phyloP scores from a whole-genome alignment of 2,113 vertebrate genomes.

The Carassius carassius region DNA sequence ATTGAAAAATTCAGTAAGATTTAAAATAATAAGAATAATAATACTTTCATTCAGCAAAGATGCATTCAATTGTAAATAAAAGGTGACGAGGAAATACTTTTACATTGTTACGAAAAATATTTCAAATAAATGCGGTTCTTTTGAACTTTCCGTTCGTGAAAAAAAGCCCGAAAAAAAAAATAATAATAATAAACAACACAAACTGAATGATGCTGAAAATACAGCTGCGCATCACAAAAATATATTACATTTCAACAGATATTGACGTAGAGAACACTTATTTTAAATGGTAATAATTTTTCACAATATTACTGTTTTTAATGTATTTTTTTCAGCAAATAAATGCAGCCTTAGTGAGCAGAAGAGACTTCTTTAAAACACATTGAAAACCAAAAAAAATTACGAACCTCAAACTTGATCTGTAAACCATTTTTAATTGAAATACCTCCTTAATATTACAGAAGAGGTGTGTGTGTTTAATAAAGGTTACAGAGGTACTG shows the following conservation, averaged over 20 bases:
- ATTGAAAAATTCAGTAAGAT: neutral
- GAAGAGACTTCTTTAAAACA: neutral
- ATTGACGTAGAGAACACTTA: neutral
- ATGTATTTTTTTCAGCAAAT: neutral
- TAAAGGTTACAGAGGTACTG: neutral
- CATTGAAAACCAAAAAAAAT: neutral
- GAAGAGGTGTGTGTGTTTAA: neutral
- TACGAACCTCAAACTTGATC: neutral
- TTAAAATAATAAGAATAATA: neutral
- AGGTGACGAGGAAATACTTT: neutral
- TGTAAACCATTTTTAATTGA: too few species aligned
- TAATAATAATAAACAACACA: neutral
- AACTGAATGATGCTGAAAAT: too few species aligned
- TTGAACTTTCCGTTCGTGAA: neutral
- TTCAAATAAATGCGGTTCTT: neutral
- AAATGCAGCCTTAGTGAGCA: neutral
- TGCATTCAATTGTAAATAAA: neutral
- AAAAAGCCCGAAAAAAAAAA: neutral
- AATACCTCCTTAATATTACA: neutral
- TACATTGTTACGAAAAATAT: too few species aligned
- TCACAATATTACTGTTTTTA: neutral
- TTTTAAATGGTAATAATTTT: neutral
- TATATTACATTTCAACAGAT: neutral
- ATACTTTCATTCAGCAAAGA: neutral
- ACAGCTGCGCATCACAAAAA: neutral